Conservation (phyloP, 1,140 invertebrate genomes). For the Drosophila ercepeae region DNA sequence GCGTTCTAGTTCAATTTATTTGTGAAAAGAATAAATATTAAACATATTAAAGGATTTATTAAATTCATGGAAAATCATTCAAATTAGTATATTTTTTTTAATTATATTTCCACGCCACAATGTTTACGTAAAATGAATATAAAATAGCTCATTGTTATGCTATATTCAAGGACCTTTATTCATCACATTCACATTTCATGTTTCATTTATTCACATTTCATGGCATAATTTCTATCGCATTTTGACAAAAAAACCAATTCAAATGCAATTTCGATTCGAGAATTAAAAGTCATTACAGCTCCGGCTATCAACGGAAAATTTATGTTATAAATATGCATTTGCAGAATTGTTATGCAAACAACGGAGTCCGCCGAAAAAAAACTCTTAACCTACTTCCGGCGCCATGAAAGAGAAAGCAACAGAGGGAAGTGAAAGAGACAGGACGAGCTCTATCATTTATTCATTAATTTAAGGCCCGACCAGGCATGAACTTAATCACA, state of each 20-base stretch:
- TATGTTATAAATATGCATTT: slow-evolving; percentile 33
- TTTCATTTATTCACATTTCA: not conserved
- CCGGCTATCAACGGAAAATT: slow-evolving; percentile 6
- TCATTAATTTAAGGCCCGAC: slow-evolving; percentile 50
- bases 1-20: no score
- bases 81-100: no score
- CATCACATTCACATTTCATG: not conserved
- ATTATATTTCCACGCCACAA: not conserved
- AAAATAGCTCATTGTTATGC: not conserved
- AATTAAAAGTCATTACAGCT: slow-evolving; percentile 27
- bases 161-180: not conserved
- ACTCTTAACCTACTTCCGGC: slow-evolving; percentile 49
- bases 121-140: not conserved
- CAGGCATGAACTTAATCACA: slow-evolving; percentile 52
- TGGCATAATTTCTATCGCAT: not conserved
- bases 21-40: no score
- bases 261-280: slow-evolving; percentile 26
- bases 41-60: no score
- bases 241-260: slow-evolving; percentile 5
- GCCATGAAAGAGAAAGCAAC: not conserved
- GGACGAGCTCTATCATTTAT: slow-evolving; percentile 58
- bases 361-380: not conserved
- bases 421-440: slow-evolving; percentile 6
- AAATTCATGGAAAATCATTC: no score
- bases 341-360: slow-evolving; percentile 38